These are phyloP conservation scores for Mellilla xanthometata DNA, from an alignment of 2,888 invertebrate genomes.

Conservation along the genomic window DNA sequence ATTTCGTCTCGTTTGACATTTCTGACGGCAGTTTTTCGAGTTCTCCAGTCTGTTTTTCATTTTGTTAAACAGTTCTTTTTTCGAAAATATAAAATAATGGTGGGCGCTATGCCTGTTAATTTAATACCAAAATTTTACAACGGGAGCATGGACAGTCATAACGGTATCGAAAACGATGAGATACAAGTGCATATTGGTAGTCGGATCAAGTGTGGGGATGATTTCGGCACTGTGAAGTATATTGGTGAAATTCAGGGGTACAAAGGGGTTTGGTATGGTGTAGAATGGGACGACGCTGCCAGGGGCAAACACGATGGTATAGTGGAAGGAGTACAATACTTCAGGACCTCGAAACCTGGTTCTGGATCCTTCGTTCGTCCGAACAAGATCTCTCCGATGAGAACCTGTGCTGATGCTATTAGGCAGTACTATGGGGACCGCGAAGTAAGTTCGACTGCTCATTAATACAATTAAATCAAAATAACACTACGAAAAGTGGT, in stretches of 20 bases:
- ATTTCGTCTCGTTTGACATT: neutral
- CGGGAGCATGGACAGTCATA: slow-evolving; percentile 74
- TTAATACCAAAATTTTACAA: slow-evolving; percentile 80
- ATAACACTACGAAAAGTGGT: slow-evolving; percentile 12
- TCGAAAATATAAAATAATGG: slow-evolving; percentile 75
- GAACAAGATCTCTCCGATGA: slow-evolving; percentile 89
- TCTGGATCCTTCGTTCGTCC: slow-evolving; percentile 95
- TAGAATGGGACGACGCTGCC: slow-evolving; percentile 96
- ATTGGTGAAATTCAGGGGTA: slow-evolving; percentile 89
- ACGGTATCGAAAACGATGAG: slow-evolving; percentile 72
- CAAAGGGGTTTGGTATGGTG: slow-evolving; percentile 92
- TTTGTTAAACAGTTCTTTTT: slow-evolving; percentile 73
- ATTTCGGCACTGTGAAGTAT: slow-evolving; percentile 85
- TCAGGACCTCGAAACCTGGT: slow-evolving; percentile 87
- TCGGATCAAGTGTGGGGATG: slow-evolving; percentile 66
- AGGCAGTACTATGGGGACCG: slow-evolving; percentile 71
- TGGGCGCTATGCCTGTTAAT: slow-evolving; percentile 81
- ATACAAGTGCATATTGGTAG: slow-evolving; percentile 74
- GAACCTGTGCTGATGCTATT: slow-evolving; percentile 89
- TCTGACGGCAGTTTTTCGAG: slow-evolving; percentile 47
- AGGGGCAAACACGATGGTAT: slow-evolving; percentile 97
- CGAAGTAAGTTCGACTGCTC: slow-evolving; percentile 52
- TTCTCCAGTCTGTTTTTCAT: slow-evolving; percentile 66
- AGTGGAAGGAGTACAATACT: slow-evolving; percentile 91
- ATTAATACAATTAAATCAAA: neutral